Percentiles rank a stretch among this genome's conserved stretches.
These are phyloP conservation scores for Limenitis camilla DNA, from an alignment of 2,888 invertebrate species.

Conservation along the genomic window DNA sequence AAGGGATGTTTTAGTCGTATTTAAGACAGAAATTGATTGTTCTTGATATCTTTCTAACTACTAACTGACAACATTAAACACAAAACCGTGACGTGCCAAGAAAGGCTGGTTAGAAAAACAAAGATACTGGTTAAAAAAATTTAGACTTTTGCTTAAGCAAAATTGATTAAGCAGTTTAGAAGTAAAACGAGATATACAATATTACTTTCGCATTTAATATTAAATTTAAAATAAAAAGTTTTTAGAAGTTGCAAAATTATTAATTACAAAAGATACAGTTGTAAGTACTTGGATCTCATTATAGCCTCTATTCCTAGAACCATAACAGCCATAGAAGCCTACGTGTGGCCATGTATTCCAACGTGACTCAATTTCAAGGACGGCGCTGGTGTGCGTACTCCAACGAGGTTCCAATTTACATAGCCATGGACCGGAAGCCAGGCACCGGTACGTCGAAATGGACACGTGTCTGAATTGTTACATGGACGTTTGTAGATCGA, in stretches of 20 bases:
- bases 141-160: no score
- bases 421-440: conserved; percentile 59
- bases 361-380: conserved; percentile 24
- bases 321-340: background rate
- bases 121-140: no score
- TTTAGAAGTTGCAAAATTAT: background rate
- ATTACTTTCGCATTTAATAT: no score
- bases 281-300: background rate
- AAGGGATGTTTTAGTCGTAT: no score
- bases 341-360: conserved; percentile 10
- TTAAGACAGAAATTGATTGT: no score
- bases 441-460: conserved; percentile 44
- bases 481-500: conserved; percentile 27
- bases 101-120: no score
- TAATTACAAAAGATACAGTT: background rate
- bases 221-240: no score
- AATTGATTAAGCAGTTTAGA: no score
- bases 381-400: conserved; percentile 31
- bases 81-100: no score
- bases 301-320: conserved; percentile 1
- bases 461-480: conserved; percentile 36
- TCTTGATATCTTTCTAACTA: no score
- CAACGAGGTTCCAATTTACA: conserved; percentile 56
- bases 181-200: no score
- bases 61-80: no score